These are phyloP conservation scores for Lasioglossum albipes DNA, from an alignment of 1,140 invertebrate genomes.

Conservation along the genomic window DNA sequence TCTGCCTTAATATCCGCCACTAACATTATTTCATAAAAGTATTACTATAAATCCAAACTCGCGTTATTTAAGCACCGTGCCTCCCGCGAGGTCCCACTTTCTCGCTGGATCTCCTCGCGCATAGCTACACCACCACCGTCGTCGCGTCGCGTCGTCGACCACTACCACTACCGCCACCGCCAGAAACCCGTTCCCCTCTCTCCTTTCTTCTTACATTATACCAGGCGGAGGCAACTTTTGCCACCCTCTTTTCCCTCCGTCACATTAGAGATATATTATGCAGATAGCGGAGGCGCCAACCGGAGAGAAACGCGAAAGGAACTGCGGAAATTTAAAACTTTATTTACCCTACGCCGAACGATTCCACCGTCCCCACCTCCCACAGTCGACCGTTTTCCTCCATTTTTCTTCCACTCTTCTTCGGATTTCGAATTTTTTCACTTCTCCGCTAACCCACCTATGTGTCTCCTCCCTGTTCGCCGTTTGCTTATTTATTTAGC, in stretches of 20 bases:
- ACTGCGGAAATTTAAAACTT: conserved; percentile 79
- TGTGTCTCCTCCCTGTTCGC: neutral
- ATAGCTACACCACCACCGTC: neutral
- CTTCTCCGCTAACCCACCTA: neutral
- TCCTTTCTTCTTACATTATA: conserved; percentile 65
- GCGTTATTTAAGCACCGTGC: conserved; percentile 78
- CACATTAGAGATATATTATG: conserved; percentile 73
- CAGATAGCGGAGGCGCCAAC: conserved; percentile 69
- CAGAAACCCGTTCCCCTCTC: conserved; percentile 35
- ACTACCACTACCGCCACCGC: neutral
- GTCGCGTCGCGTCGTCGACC: too few species aligned
- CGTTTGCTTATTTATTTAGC: neutral
- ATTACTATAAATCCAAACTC: conserved; percentile 80
- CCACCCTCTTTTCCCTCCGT: conserved; percentile 70
- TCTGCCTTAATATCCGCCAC: conserved; percentile 67
- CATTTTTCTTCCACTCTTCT: neutral
- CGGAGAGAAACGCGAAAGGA: conserved; percentile 42
- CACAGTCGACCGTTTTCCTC: neutral
- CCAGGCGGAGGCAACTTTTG: conserved; percentile 68
- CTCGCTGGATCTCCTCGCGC: conserved; percentile 27
- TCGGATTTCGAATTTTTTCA: neutral
- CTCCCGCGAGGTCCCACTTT: conserved; percentile 38
- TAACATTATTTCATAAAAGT: conserved; percentile 82
- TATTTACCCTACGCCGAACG: conserved; percentile 75
- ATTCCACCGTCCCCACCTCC: conserved; percentile 38